phyloP scores from a whole-genome alignment of 2,888 invertebrate species.

The Diploptera punctata region DNA sequence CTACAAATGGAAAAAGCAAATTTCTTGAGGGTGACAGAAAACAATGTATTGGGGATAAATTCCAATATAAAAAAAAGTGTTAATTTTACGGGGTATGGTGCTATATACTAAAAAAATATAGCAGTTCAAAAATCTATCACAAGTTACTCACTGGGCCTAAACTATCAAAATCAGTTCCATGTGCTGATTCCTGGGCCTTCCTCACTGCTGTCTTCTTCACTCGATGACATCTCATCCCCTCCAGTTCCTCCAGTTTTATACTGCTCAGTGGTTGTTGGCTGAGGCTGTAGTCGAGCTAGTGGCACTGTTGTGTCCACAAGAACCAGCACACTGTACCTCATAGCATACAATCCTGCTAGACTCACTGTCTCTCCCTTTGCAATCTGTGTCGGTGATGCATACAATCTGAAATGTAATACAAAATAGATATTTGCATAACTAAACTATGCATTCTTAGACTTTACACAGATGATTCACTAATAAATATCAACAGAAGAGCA shows the following conservation, averaged over 20 bases:
- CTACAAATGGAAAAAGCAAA: too few species aligned
- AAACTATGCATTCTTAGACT: too few species aligned
- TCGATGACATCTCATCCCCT: neutral
- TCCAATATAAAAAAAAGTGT: too few species aligned
- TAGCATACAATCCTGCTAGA: slow-evolving; percentile 61
- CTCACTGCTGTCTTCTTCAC: slow-evolving; percentile 36
- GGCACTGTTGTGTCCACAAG: slow-evolving; percentile 69
- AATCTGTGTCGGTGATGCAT: slow-evolving; percentile 61
- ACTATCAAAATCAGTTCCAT: slow-evolving; percentile 29
- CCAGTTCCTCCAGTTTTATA: neutral
- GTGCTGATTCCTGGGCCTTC: slow-evolving; percentile 34
- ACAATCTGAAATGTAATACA: slow-evolving; percentile 55
- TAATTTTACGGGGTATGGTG: too few species aligned
- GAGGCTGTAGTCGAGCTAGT: slow-evolving; percentile 48
- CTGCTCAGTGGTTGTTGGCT: neutral
- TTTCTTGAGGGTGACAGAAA: too few species aligned
- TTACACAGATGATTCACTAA: too few species aligned
- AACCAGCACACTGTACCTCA: slow-evolving; percentile 64
- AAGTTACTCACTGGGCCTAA: slow-evolving; percentile 31
- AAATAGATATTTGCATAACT: too few species aligned
- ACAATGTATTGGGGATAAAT: too few species aligned
- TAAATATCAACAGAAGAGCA: too few species aligned
- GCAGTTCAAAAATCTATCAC: too few species aligned
- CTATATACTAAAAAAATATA: too few species aligned
- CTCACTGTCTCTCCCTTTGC: slow-evolving; percentile 62